Evolutionary conservation across 2,797 vertebrate species (phyloP).

Genomic region (Podarcis siculus): DNA sequence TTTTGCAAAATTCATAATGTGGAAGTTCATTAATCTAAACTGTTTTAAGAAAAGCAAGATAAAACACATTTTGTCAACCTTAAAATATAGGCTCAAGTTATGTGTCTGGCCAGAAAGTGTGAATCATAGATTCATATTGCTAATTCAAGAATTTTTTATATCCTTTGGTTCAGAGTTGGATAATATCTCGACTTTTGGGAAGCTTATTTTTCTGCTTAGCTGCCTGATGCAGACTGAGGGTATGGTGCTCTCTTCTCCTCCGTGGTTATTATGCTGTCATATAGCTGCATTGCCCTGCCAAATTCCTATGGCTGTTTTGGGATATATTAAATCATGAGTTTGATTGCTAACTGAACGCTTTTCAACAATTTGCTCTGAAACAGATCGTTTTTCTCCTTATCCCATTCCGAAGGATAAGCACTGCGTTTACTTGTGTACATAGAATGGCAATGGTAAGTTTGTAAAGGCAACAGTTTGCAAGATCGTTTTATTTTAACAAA

Average conservation of each 20-base stretch:
- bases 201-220: constrained; percentile 20
- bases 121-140: not conserved
- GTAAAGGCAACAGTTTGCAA: not conserved
- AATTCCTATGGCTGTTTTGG: constrained; percentile 5
- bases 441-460: not conserved
- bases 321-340: constrained; percentile 3
- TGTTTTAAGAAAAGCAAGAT: not conserved
- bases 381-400: not conserved
- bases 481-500: not conserved
- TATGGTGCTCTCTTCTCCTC: constrained; percentile 9
- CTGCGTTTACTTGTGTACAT: not conserved
- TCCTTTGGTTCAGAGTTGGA: not conserved
- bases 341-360: constrained; percentile 17
- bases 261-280: not conserved
- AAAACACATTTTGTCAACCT: not conserved
- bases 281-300: constrained; percentile 14
- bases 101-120: constrained; percentile 5
- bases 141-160: constrained; percentile 6
- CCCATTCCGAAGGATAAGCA: not conserved
- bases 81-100: constrained; percentile 5
- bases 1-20: not conserved
- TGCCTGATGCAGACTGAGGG: not conserved
- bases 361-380: constrained; percentile 16
- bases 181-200: constrained; percentile 3
- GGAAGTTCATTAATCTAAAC: not conserved